Evolutionary conservation across 2,888 invertebrate genomes (phyloP).

Genomic region (Hirtodrosophila cameraria): DNA sequence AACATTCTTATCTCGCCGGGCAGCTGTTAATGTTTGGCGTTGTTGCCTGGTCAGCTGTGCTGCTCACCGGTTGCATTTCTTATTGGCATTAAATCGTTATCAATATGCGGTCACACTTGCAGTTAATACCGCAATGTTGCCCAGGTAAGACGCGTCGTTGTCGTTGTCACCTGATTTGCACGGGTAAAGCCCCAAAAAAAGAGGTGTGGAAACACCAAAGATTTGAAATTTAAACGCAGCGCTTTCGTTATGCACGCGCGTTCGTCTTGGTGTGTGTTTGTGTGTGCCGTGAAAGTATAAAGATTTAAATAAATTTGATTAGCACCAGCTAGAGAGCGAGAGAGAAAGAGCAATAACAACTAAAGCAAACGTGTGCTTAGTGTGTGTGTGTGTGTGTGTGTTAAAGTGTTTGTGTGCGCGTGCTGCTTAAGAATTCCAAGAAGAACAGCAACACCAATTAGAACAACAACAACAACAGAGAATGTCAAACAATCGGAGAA

Average conservation of each 20-base stretch:
- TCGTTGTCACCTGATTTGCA: conserved; percentile 57
- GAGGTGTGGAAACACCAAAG: conserved; percentile 7
- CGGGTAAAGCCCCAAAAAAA: conserved; percentile 18
- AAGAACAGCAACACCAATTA: conserved; percentile 47
- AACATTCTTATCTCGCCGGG: too few relatives aligned
- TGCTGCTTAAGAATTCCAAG: conserved; percentile 53
- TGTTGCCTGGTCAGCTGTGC: conserved; percentile 35
- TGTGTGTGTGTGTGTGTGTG: conserved; percentile 6
- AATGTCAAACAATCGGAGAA: conserved; percentile 69
- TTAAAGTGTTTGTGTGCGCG: conserved; percentile 22
- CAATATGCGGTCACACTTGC: conserved; percentile 28
- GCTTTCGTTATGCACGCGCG: conserved; percentile 43
- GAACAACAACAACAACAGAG: conserved; percentile 26
- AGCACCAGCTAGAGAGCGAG: conserved; percentile 45
- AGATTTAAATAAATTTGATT: conserved; percentile 69
- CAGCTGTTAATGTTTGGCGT: too few relatives aligned
- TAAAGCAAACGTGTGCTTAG: conserved; percentile 26
- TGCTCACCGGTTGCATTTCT: conserved; percentile 28
- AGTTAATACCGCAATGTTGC: conserved; percentile 47
- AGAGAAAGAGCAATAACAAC: conserved; percentile 16
- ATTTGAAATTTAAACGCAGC: conserved; percentile 13
- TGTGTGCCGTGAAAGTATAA: conserved; percentile 60
- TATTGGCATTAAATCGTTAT: conserved; percentile 12
- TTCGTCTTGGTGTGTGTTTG: conserved; percentile 52
- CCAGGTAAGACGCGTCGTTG: conserved; percentile 62